Conservation (phyloP, 2,888 invertebrate species). For the Artemia sinica region DNA sequence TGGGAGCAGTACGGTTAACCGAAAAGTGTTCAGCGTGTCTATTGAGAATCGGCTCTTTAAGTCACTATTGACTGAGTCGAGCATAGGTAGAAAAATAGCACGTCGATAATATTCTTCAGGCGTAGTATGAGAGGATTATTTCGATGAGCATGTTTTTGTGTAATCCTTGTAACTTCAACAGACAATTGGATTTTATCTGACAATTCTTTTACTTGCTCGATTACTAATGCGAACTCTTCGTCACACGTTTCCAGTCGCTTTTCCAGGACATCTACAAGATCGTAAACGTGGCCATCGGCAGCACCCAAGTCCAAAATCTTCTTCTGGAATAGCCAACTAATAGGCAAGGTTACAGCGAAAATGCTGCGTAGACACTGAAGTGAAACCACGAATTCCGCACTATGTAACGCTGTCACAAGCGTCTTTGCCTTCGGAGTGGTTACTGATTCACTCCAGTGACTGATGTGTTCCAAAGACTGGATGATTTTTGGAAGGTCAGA, state of each 20-base stretch:
- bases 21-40: neutral
- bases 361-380: slow-evolving; percentile 14
- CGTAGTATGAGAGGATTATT: neutral
- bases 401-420: neutral
- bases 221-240: neutral
- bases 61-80: slow-evolving; percentile 9
- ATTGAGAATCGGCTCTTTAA: slow-evolving; percentile 12
- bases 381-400: slow-evolving; percentile 5
- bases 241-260: too few species aligned
- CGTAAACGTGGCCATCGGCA: too few species aligned
- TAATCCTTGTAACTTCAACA: slow-evolving; percentile 11
- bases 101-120: too few species aligned
- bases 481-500: too few species aligned
- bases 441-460: too few species aligned
- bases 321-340: neutral
- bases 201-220: slow-evolving; percentile 4
- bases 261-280: too few species aligned
- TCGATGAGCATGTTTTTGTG: slow-evolving; percentile 6
- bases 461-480: too few species aligned
- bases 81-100: slow-evolving; percentile 12
- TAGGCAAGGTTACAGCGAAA: slow-evolving; percentile 9
- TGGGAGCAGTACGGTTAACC: too few species aligned
- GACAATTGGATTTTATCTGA: slow-evolving; percentile 12
- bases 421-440: too few species aligned
- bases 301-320: too few species aligned